phyloP scores from a whole-genome alignment of 2,113 vertebrate genomes.

The Elgaria multicarinata region DNA sequence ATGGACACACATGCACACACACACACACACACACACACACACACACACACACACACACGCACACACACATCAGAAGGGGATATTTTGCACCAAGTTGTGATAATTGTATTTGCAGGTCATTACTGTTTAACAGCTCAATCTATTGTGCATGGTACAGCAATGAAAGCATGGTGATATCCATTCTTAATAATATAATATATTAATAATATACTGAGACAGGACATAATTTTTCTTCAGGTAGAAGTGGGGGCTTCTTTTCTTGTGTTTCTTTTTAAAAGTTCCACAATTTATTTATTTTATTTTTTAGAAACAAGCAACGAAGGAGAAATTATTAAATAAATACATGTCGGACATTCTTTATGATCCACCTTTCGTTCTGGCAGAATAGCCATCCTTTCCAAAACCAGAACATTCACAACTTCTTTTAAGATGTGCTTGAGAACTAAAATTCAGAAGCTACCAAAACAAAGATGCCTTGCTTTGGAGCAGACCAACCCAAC shows the following conservation, averaged over 20 bases:
- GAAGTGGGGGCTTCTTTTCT: neutral
- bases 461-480: neutral
- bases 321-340: neutral
- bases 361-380: neutral
- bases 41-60: too few species aligned
- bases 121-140: neutral
- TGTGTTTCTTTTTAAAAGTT: neutral
- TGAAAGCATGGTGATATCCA: neutral
- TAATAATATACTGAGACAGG: neutral
- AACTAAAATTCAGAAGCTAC: neutral
- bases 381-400: neutral
- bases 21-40: neutral
- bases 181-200: constrained; percentile 9
- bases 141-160: neutral
- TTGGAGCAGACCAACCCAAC: neutral
- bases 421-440: neutral
- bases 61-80: neutral
- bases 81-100: neutral
- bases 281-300: too few species aligned
- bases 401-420: neutral
- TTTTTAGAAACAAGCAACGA: neutral
- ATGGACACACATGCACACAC: neutral
- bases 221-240: neutral
- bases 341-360: neutral
- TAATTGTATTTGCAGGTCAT: neutral